Evolutionary conservation across 2,888 invertebrate genomes (phyloP).

Genomic region (Tiliacea citrago): DNA sequence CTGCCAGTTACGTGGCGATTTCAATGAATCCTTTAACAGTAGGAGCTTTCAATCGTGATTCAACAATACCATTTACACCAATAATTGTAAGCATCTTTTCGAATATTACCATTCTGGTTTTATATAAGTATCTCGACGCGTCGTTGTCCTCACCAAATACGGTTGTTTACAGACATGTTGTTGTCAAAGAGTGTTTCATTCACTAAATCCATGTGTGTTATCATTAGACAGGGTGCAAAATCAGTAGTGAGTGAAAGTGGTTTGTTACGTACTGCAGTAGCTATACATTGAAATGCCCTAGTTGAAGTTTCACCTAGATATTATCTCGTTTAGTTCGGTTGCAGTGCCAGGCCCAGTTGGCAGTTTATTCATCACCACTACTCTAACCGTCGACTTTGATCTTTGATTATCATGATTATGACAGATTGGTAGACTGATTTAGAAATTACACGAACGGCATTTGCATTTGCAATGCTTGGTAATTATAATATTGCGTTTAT

Average conservation of each 20-base stretch:
- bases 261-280: constrained; percentile 74
- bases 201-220: constrained; percentile 41
- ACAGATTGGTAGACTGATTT: constrained; percentile 69
- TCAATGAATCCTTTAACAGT: constrained; percentile 30
- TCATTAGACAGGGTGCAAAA: constrained; percentile 69
- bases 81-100: constrained; percentile 36
- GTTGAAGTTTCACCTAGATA: constrained; percentile 83
- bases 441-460: constrained; percentile 64
- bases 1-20: not conserved
- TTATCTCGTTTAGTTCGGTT: constrained; percentile 77
- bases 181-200: constrained; percentile 18
- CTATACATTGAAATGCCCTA: constrained; percentile 73
- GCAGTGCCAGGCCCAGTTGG: constrained; percentile 81
- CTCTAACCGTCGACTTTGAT: constrained; percentile 78
- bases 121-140: not conserved
- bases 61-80: constrained; percentile 28
- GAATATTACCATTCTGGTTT: constrained; percentile 44
- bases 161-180: not conserved
- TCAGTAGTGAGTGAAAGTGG: constrained; percentile 82
- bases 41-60: constrained; percentile 30
- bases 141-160: constrained; percentile 14
- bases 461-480: constrained; percentile 38
- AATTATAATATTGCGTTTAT: constrained; percentile 31
- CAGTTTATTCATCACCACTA: constrained; percentile 76
- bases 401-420: constrained; percentile 73